phyloP scores from a whole-genome alignment of 2,797 vertebrate genomes.

The Spondyliosoma cantharus region DNA sequence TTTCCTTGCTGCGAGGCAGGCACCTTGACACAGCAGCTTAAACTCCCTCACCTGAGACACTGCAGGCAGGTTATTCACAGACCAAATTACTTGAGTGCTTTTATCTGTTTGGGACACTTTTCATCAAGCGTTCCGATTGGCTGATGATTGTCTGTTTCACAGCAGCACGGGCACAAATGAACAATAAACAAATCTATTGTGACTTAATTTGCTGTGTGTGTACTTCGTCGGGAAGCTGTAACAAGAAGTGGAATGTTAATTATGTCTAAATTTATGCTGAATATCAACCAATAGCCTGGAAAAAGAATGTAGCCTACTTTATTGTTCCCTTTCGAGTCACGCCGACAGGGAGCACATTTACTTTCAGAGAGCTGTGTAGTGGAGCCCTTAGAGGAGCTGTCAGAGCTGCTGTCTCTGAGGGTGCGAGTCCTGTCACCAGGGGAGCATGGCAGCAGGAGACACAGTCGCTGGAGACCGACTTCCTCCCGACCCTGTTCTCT shows the following conservation, averaged over 20 bases:
- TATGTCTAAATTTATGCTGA: conserved; percentile 68
- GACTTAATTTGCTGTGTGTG: conserved; percentile 52
- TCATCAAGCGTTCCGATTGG: conserved; percentile 29
- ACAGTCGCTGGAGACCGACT: conserved; percentile 50
- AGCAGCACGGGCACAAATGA: conserved; percentile 26
- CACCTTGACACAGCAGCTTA: conserved; percentile 52
- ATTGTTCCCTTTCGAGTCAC: conserved; percentile 61
- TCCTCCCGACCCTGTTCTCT: conserved; percentile 40
- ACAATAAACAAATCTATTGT: conserved; percentile 51
- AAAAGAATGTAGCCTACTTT: conserved; percentile 68
- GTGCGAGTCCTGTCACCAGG: conserved; percentile 63
- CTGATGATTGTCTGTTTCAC: conserved; percentile 29
- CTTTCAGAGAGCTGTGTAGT: conserved; percentile 60
- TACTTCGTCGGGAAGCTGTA: conserved; percentile 37
- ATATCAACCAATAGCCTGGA: conserved; percentile 68
- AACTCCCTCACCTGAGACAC: conserved; percentile 58
- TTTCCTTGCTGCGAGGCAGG: conserved; percentile 64
- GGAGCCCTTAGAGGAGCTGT: conserved; percentile 72
- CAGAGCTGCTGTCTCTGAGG: conserved; percentile 62
- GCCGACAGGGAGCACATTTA: conserved; percentile 58
- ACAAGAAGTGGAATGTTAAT: conserved; percentile 68
- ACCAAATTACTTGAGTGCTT: conserved; percentile 39
- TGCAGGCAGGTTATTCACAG: conserved; percentile 51
- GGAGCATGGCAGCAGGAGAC: conserved; percentile 64
- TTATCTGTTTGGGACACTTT: conserved; percentile 37